These are phyloP conservation scores for Ochotona curzoniae DNA, from an alignment of 2,113 vertebrate species.

Conservation along the genomic window DNA sequence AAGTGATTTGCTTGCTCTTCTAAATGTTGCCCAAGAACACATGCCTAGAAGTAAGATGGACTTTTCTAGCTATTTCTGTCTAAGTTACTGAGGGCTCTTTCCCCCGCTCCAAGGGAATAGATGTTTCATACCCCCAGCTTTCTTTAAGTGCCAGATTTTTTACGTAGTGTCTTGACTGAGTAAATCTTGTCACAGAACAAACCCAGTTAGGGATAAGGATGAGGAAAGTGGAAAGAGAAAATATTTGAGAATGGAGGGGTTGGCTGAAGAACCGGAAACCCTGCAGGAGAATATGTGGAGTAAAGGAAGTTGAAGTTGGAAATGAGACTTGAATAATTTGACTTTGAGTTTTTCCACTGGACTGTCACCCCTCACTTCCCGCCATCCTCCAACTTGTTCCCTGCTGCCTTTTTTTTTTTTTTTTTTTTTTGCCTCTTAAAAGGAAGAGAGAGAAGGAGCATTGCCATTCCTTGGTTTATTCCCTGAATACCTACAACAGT, in stretches of 20 bases:
- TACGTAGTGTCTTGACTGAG: neutral
- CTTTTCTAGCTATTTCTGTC: constrained; percentile 43
- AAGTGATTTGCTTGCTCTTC: neutral
- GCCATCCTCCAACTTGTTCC: neutral
- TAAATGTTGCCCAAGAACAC: constrained; percentile 15
- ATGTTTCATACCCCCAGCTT: neutral
- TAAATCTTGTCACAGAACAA: neutral
- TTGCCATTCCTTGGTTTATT: too few relatives aligned
- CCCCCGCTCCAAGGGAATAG: neutral
- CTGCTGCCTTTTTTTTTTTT: too few relatives aligned
- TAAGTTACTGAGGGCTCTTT: constrained; percentile 45
- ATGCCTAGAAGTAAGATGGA: constrained; percentile 58
- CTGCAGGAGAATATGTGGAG: rapidly evolving
- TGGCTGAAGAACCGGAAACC: neutral
- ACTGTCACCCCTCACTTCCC: neutral
- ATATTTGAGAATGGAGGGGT: neutral
- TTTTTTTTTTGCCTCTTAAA: too few relatives aligned
- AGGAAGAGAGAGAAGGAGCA: too few relatives aligned
- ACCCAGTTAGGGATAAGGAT: neutral
- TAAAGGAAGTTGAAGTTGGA: neutral
- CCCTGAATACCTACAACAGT: too few relatives aligned
- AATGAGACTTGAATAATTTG: neutral
- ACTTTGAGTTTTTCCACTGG: neutral
- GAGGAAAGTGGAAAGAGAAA: neutral
- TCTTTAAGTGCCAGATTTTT: constrained; percentile 51